A percentile compares a stretch with the other conserved stretches of the same genome.
Conservation (phyloP, 2,113 vertebrate species). For the Castor canadensis region DNA sequence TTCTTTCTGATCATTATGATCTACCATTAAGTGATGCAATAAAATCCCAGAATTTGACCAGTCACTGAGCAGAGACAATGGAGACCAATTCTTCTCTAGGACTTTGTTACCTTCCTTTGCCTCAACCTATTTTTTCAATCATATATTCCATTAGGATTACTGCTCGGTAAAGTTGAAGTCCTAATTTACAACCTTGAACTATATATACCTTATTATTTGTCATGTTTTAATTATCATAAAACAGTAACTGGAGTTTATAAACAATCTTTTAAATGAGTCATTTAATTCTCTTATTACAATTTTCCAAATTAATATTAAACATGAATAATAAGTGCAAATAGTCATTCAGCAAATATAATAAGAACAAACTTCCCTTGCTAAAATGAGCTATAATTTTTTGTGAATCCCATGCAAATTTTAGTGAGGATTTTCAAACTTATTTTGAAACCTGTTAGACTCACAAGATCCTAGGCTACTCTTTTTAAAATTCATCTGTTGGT, state of each 20-base stretch:
- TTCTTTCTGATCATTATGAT: neutral
- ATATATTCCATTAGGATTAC: neutral
- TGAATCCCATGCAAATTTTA: slow-evolving; percentile 19
- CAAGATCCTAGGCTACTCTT: neutral
- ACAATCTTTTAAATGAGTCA: slow-evolving; percentile 25
- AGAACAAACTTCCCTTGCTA: slow-evolving; percentile 25
- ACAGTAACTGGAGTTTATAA: slow-evolving; percentile 12
- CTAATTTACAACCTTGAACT: neutral
- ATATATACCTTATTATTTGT: neutral
- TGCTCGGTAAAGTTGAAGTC: slow-evolving; percentile 23
- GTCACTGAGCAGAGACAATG: neutral
- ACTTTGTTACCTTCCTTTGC: neutral
- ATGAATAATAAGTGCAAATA: slow-evolving; percentile 11
- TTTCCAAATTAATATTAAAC: slow-evolving; percentile 31
- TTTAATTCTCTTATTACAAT: slow-evolving; percentile 36
- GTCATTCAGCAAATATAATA: neutral
- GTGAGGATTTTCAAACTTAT: slow-evolving; percentile 18
- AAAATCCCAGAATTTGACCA: neutral
- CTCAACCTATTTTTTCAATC: no score
- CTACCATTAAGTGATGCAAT: neutral
- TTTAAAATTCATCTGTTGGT: neutral
- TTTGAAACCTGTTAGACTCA: slow-evolving; percentile 43
- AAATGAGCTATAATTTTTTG: slow-evolving; percentile 17
- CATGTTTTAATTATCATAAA: slow-evolving; percentile 11
- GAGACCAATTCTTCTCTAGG: neutral